These are phyloP conservation scores for Plestiodon gilberti DNA, from an alignment of 2,113 vertebrate species.

Conservation along the genomic window DNA sequence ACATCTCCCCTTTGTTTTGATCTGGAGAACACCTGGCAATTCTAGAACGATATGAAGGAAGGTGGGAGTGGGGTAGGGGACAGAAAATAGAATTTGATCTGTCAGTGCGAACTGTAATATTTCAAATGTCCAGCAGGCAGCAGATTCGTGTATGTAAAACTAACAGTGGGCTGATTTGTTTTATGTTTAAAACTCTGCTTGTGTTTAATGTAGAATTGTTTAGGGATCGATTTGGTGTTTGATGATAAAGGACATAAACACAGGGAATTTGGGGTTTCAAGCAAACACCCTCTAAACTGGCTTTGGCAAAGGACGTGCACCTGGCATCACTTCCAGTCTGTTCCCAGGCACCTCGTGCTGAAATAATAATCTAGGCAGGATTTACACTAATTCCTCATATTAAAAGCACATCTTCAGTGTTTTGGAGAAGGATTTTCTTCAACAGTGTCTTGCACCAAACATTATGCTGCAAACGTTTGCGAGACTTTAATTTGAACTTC, in stretches of 20 bases:
- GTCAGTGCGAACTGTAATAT: not conserved
- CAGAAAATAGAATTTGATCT: not conserved
- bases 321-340: conserved; percentile 21
- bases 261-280: not conserved
- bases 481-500: conserved; percentile 37
- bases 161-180: not conserved
- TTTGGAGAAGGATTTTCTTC: conserved; percentile 15
- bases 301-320: not conserved
- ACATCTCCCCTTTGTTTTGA: not conserved
- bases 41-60: not conserved
- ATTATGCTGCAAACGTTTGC: conserved; percentile 13
- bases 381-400: conserved; percentile 8
- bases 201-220: not conserved
- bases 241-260: not conserved
- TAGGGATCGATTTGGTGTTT: not conserved
- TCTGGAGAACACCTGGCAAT: not conserved
- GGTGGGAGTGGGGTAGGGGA: too few relatives aligned
- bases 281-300: not conserved
- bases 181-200: conserved; percentile 9
- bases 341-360: conserved; percentile 12
- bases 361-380: not conserved
- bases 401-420: conserved; percentile 27
- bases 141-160: not conserved
- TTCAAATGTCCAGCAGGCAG: not conserved
- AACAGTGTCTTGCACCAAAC: conserved; percentile 22